phyloP scores from a whole-genome alignment of 1,140 invertebrate species.

The Drosophila rhopaloa region DNA sequence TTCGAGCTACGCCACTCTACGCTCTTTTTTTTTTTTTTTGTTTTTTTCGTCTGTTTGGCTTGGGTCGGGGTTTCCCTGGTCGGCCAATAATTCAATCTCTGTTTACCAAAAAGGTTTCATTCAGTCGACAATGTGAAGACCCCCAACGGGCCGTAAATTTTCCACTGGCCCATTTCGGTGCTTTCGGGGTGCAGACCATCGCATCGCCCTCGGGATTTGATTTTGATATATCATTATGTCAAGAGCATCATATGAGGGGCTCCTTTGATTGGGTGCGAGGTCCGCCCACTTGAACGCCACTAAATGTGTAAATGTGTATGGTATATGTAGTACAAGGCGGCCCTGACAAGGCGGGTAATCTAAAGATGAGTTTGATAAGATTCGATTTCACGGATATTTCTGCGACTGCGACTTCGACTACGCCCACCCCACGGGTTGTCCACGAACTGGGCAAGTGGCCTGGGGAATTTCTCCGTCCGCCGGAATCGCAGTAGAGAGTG shows the following conservation, averaged over 20 bases:
- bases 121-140: conserved; percentile 28
- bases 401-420: conserved; percentile 1
- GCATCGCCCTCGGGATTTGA: conserved; percentile 17
- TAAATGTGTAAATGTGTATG: too few relatives aligned
- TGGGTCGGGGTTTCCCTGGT: conserved; percentile 29
- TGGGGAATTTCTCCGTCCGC: conserved; percentile 32
- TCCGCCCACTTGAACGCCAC: conserved; percentile 17
- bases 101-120: conserved; percentile 44
- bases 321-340: conserved; percentile 1
- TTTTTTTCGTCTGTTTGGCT: conserved; percentile 7
- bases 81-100: conserved; percentile 43
- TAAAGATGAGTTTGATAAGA: conserved; percentile 68
- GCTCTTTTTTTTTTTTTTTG: conserved; percentile 7
- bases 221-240: conserved; percentile 45
- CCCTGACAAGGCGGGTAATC: conserved; percentile 66
- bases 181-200: not conserved
- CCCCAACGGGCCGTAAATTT: conserved; percentile 42
- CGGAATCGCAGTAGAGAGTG: conserved; percentile 6
- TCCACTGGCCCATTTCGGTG: conserved; percentile 52
- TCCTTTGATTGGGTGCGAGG: conserved; percentile 41
- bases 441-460: conserved; percentile 56
- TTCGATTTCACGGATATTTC: conserved; percentile 48
- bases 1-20: conserved; percentile 24
- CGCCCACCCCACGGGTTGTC: conserved; percentile 39
- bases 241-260: conserved; percentile 37